These are phyloP conservation scores for Mormyrus lacerda DNA, from an alignment of 2,113 vertebrate species.

Conservation along the genomic window DNA sequence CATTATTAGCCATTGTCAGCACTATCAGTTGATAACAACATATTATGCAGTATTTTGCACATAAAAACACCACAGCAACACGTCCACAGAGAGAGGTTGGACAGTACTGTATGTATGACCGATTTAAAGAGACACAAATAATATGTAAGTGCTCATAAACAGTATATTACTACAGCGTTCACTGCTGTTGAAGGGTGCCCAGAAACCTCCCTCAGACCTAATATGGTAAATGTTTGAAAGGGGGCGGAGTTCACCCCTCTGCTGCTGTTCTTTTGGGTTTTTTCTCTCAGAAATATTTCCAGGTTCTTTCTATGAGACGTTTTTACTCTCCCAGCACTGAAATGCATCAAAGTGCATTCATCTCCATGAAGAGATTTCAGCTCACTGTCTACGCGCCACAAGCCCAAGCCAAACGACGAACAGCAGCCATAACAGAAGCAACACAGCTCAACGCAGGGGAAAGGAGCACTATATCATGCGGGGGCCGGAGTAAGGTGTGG, in stretches of 20 bases:
- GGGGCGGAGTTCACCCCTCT: neutral
- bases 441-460: neutral
- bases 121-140: too few species aligned
- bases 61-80: too few species aligned
- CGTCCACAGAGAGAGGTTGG: too few species aligned
- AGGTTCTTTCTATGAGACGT: neutral
- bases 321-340: neutral
- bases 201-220: neutral
- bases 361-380: neutral
- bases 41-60: too few species aligned
- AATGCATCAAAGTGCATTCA: neutral
- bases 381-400: neutral
- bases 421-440: neutral
- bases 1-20: too few species aligned
- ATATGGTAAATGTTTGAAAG: neutral
- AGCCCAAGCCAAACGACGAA: neutral
- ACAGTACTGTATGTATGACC: too few species aligned
- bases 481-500: neutral
- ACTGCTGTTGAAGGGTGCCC: too few species aligned
- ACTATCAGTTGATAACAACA: too few species aligned
- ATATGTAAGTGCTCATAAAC: too few species aligned
- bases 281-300: neutral
- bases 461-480: neutral
- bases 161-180: too few species aligned
- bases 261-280: neutral